phyloP scores from a whole-genome alignment of 2,113 vertebrate species.

The Anthoscopus minutus region DNA sequence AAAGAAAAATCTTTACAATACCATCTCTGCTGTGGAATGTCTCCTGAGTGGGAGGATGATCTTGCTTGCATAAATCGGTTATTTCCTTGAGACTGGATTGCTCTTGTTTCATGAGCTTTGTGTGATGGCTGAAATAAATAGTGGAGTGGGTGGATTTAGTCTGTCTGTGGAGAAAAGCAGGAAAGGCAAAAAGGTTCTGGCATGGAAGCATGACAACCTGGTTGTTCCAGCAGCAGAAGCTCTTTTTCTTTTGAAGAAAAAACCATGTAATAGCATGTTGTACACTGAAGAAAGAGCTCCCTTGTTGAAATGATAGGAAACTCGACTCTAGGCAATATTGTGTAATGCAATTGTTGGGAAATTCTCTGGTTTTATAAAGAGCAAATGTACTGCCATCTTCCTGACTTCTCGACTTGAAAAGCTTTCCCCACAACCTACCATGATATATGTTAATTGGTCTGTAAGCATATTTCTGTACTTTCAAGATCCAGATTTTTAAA shows the following conservation, averaged over 20 bases:
- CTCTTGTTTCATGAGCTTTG: slow-evolving; percentile 41
- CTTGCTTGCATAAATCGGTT: neutral
- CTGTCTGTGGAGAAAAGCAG: neutral
- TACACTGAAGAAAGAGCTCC: neutral
- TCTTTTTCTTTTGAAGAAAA: neutral
- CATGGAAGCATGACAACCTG: slow-evolving; percentile 5
- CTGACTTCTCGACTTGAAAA: neutral
- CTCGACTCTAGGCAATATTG: neutral
- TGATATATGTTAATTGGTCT: neutral
- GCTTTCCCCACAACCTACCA: neutral
- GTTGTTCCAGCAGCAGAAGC: slow-evolving; percentile 17
- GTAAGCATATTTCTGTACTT: neutral
- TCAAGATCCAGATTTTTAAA: neutral
- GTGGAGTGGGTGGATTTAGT: slow-evolving; percentile 17
- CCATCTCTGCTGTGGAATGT: neutral
- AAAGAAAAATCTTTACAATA: neutral
- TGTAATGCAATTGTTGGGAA: neutral
- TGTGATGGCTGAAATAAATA: slow-evolving; percentile 41
- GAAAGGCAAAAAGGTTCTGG: slow-evolving; percentile 22
- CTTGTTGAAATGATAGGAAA: neutral
- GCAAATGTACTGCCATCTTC: neutral
- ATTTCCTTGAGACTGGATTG: slow-evolving; percentile 2
- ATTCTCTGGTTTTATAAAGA: neutral
- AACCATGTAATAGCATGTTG: neutral
- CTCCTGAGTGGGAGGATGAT: slow-evolving; percentile 24